Conservation (phyloP, 2,113 vertebrate genomes). For the Pseudorasbora parva region DNA sequence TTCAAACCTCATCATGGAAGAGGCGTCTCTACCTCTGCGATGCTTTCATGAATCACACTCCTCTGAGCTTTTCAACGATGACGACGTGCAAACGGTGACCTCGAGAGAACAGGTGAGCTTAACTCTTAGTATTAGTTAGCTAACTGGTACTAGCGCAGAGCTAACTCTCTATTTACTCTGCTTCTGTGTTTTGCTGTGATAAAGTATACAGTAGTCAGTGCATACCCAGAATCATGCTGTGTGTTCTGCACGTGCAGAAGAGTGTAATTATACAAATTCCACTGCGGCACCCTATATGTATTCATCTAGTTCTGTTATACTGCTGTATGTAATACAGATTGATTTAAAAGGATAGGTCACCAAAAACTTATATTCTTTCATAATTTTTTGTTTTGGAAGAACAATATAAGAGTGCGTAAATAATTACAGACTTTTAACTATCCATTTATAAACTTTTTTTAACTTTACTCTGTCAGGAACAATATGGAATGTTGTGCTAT, state of each 20-base stretch:
- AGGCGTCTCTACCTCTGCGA: constrained; percentile 61
- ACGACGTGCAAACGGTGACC: constrained; percentile 75
- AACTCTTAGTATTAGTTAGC: constrained; percentile 22
- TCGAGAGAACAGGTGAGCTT: constrained; percentile 77
- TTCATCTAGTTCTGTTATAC: no score
- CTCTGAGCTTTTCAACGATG: constrained; percentile 71
- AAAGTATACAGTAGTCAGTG: background rate
- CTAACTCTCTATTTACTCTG: constrained; percentile 10
- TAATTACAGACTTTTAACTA: background rate
- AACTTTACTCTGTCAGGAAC: no score
- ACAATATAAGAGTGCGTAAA: background rate
- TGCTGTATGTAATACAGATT: background rate
- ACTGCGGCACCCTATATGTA: background rate
- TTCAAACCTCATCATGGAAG: constrained; percentile 64
- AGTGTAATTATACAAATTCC: background rate
- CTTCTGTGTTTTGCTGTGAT: background rate
- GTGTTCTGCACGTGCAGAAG: constrained; percentile 8
- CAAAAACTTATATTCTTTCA: background rate
- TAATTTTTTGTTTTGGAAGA: background rate
- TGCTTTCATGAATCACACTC: constrained; percentile 71
- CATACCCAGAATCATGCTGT: background rate
- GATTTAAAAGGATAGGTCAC: background rate
- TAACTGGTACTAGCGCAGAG: constrained; percentile 1
- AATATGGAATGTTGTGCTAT: background rate
- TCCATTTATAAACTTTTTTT: background rate